phyloP scores from a whole-genome alignment of 2,888 invertebrate genomes.

The Lithophane leautieri region DNA sequence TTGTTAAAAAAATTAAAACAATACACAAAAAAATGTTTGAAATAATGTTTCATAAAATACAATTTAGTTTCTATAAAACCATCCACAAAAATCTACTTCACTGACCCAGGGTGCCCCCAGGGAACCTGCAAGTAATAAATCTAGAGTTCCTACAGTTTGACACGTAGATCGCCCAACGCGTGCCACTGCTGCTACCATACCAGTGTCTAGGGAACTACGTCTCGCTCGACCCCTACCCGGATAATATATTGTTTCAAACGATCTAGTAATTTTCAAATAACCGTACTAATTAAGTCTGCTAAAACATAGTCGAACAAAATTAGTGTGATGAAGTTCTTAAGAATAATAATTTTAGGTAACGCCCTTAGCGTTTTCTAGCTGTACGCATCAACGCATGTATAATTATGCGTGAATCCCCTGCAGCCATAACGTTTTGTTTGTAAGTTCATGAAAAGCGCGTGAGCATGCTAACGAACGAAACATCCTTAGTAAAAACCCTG shows the following conservation, averaged over 20 bases:
- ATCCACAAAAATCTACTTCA: background rate
- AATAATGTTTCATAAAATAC: background rate
- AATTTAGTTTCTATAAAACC: conserved; percentile 21
- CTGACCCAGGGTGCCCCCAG: background rate
- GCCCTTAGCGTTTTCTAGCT: background rate
- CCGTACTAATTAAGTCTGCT: background rate
- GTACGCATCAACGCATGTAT: background rate
- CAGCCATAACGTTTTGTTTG: background rate
- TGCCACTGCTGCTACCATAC: background rate
- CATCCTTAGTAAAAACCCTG: background rate
- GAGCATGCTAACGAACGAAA: background rate
- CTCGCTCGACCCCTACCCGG: conserved; percentile 21
- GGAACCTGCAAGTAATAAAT: conserved; percentile 39
- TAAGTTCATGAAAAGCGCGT: background rate
- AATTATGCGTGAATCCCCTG: conserved; percentile 1
- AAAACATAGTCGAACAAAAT: background rate
- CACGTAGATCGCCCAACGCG: conserved; percentile 25
- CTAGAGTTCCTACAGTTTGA: conserved; percentile 37
- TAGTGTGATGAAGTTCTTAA: background rate
- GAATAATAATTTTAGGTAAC: background rate
- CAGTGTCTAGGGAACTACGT: conserved; percentile 30
- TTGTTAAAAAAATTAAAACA: background rate
- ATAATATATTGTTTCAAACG: conserved; percentile 35
- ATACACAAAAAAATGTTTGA: background rate
- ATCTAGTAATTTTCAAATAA: conserved; percentile 2